Conservation (phyloP, 2,797 vertebrate genomes). For the Myoxocephalus aenaeus region DNA sequence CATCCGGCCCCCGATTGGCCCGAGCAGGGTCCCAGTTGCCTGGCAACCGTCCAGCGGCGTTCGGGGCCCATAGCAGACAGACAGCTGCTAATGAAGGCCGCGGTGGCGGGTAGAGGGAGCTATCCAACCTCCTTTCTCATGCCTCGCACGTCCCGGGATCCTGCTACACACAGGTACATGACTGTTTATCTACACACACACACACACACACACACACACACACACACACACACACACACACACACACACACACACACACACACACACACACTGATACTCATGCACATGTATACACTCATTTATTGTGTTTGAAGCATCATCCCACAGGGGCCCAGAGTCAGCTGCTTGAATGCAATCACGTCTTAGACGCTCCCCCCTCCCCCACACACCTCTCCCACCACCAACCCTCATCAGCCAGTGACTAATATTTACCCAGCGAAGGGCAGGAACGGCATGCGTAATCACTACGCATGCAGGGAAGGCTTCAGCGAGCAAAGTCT, state of each 20-base stretch:
- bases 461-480: slow-evolving; percentile 10
- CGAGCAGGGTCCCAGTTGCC: slow-evolving; percentile 82
- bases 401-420: slow-evolving; percentile 14
- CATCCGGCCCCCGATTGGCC: slow-evolving; percentile 78
- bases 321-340: slow-evolving; percentile 36
- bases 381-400: slow-evolving; percentile 9
- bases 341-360: slow-evolving; percentile 38
- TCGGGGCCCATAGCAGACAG: slow-evolving; percentile 70
- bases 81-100: slow-evolving; percentile 80
- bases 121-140: slow-evolving; percentile 52
- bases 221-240: background rate
- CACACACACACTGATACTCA: background rate
- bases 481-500: slow-evolving; percentile 13
- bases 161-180: slow-evolving; percentile 3
- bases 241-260: slow-evolving; percentile 4
- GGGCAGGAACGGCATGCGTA: slow-evolving; percentile 13
- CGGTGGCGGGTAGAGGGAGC: slow-evolving; percentile 46
- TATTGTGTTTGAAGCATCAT: slow-evolving; percentile 31
- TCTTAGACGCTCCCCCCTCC: slow-evolving; percentile 20
- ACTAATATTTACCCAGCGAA: slow-evolving; percentile 67
- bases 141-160: slow-evolving; percentile 57
- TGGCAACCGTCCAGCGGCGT: slow-evolving; percentile 83
- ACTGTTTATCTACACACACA: slow-evolving; percentile 5
- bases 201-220: slow-evolving; percentile 1
- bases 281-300: slow-evolving; percentile 2